Conservation (phyloP, 2,113 vertebrate genomes). For the Podarcis raffonei region DNA sequence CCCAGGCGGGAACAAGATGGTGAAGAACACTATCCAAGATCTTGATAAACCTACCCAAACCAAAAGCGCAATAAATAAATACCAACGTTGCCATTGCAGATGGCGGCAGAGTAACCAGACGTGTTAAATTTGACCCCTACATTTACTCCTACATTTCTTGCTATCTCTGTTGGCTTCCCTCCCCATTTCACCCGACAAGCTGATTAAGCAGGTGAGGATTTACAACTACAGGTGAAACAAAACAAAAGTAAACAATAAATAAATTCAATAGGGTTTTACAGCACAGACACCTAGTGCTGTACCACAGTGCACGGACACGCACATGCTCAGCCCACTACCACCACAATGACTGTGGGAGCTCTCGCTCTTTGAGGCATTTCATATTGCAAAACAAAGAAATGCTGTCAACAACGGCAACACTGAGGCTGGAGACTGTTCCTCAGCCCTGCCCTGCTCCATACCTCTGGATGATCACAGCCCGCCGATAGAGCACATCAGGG, state of each 20-base stretch:
- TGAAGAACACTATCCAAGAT: slow-evolving; percentile 90
- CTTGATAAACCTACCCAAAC: slow-evolving; percentile 86
- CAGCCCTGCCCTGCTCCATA: slow-evolving; percentile 46
- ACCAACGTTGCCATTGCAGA: too few relatives aligned
- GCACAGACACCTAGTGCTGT: not conserved
- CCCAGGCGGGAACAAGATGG: slow-evolving; percentile 94
- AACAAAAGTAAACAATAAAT: not conserved
- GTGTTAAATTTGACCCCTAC: too few relatives aligned
- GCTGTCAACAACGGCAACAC: too few relatives aligned
- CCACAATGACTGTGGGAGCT: not conserved
- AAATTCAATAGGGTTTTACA: not conserved
- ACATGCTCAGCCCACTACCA: not conserved
- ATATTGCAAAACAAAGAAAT: too few relatives aligned
- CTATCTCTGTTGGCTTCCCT: too few relatives aligned
- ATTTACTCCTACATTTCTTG: too few relatives aligned
- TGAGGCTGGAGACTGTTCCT: too few relatives aligned
- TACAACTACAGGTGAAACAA: too few relatives aligned
- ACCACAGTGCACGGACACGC: not conserved
- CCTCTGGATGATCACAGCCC: slow-evolving; percentile 92
- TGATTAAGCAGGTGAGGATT: too few relatives aligned
- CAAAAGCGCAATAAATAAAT: not conserved
- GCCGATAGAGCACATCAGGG: slow-evolving; percentile 89
- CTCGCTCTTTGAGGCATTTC: not conserved
- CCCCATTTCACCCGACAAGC: too few relatives aligned
- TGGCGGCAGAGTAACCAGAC: too few relatives aligned